Evolutionary conservation across 1,140 invertebrate species (phyloP).

Genomic region (Catajapyx aquilonaris): DNA sequence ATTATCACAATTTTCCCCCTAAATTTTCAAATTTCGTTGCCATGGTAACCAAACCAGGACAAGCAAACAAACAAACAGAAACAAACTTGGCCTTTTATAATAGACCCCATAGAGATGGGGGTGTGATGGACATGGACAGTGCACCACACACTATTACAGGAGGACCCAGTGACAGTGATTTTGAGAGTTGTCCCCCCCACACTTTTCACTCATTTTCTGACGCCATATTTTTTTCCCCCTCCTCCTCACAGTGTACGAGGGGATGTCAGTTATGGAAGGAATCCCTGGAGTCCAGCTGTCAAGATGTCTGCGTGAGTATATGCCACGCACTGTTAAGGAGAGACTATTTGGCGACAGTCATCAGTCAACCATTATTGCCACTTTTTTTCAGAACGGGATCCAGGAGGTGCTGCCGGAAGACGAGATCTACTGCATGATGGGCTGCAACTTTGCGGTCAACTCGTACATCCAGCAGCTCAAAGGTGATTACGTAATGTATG

Average conservation of each 20-base stretch:
- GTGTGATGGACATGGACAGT: neutral
- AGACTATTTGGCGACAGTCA: neutral
- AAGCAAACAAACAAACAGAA: too few species aligned
- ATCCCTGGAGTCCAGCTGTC: constrained; percentile 39
- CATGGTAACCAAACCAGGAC: too few species aligned
- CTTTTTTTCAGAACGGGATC: constrained; percentile 25
- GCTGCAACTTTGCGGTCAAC: constrained; percentile 52
- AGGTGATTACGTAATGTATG: constrained; percentile 23
- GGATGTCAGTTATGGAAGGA: constrained; percentile 43
- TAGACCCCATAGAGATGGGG: neutral
- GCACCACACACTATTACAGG: constrained; percentile 2
- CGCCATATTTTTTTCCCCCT: constrained; percentile 9
- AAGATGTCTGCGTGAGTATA: constrained; percentile 45
- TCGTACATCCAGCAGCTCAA: constrained; percentile 46
- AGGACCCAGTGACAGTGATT: constrained; percentile 4
- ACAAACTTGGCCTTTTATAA: neutral
- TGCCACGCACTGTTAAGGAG: neutral
- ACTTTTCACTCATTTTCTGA: neutral
- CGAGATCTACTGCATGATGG: constrained; percentile 54
- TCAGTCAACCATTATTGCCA: neutral
- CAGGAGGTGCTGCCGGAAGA: constrained; percentile 38
- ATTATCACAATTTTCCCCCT: too few species aligned
- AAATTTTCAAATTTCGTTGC: too few species aligned
- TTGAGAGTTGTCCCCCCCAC: constrained; percentile 3
- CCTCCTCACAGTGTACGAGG: constrained; percentile 37